Percentiles rank a stretch among this genome's conserved stretches.
Evolutionary conservation across 2,797 vertebrate species (phyloP).

Genomic region (Scomberomorus guttatus): DNA sequence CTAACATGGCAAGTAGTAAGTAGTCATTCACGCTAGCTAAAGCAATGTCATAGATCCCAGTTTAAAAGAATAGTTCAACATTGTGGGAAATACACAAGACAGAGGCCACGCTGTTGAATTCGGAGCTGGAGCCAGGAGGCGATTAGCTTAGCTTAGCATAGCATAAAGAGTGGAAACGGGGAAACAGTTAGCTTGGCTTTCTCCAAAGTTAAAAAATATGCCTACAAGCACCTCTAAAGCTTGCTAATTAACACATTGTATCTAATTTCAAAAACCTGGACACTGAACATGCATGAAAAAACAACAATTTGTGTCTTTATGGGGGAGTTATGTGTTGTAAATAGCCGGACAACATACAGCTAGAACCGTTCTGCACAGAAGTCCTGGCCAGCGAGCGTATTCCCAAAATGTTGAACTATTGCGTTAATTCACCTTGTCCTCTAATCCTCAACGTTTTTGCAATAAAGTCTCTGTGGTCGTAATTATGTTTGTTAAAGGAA

Average conservation of each 20-base stretch:
- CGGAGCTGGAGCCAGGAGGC: not conserved
- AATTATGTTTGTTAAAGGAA: constrained; percentile 11
- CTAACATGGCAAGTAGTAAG: constrained; percentile 98
- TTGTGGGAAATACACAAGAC: not conserved
- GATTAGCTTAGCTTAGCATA: not conserved
- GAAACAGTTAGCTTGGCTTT: not conserved
- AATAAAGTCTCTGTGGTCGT: not conserved
- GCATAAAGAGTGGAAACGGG: not conserved
- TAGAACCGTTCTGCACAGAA: no score
- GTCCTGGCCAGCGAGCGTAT: no score
- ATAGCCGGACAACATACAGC: no score
- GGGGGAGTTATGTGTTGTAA: no score
- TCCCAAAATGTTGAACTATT: constrained; percentile 21
- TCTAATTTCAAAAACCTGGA: not conserved
- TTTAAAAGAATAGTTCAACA: not conserved
- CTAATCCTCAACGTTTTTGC: not conserved
- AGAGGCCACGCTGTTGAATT: not conserved
- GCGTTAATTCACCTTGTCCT: not conserved
- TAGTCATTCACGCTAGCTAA: constrained; percentile 65
- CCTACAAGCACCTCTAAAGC: not conserved
- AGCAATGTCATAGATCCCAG: not conserved
- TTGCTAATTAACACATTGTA: not conserved
- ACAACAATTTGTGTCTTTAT: no score
- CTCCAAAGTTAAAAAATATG: not conserved
- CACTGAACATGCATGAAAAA: not conserved